Evolutionary conservation across 1,140 invertebrate genomes (phyloP).

Genomic region (Anastrepha obliqua): DNA sequence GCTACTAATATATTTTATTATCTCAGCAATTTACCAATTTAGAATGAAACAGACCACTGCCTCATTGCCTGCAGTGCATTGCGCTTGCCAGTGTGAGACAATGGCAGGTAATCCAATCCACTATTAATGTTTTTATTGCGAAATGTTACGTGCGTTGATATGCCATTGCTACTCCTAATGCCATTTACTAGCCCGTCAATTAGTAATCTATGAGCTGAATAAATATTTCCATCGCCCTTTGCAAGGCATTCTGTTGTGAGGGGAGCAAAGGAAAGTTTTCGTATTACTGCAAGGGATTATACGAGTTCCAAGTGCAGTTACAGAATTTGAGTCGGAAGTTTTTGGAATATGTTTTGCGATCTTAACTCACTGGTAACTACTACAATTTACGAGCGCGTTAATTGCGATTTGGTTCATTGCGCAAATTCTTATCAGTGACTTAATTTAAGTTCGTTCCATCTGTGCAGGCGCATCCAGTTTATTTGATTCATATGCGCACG

Average conservation of each 20-base stretch:
- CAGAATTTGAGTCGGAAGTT: too few relatives aligned
- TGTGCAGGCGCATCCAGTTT: background rate
- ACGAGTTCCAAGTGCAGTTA: background rate
- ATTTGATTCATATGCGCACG: background rate
- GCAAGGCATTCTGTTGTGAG: too few relatives aligned
- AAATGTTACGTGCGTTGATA: background rate
- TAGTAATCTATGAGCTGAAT: slow-evolving; percentile 19
- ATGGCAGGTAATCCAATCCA: background rate
- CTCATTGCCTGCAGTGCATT: background rate
- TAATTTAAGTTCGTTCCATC: background rate
- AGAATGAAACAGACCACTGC: background rate
- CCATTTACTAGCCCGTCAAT: slow-evolving; percentile 37
- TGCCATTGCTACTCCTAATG: background rate
- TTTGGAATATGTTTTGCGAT: background rate
- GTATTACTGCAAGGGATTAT: background rate
- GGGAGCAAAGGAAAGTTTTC: too few relatives aligned
- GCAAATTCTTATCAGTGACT: too few relatives aligned
- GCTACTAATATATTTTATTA: slow-evolving; percentile 14
- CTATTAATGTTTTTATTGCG: background rate
- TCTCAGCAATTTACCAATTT: background rate
- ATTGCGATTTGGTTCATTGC: background rate
- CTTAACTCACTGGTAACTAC: background rate
- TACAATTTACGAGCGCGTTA: background rate
- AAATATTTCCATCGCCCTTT: too few relatives aligned
- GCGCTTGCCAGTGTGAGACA: background rate